Base-by-base conservation (phyloP, 2,797 vertebrate species). In the Cyprinella venusta region DNA sequence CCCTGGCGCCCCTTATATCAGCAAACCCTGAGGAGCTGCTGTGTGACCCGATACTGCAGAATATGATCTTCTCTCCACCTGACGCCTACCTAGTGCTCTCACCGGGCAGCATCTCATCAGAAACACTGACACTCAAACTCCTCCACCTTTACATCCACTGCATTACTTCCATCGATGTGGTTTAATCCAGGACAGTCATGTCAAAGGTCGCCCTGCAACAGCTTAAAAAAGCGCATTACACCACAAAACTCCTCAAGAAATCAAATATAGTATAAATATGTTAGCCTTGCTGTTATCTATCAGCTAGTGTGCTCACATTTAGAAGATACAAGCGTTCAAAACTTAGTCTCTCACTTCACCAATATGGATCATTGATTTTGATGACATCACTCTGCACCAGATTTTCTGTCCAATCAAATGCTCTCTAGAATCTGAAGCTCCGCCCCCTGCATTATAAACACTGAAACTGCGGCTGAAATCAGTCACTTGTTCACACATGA, bases 51-150 rank as follows among this genome's bases (percentile, higher is more conserved):
- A 42, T 54, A 16, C 30, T 38, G 52, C 72, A 38, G 72, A 30
- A 56, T 80, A 79, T 78, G 40, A 64, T 82, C 19, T 63, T 63
- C 59, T 63, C 59, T 16, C 67, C 48, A 75, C 85, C 68, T 54
- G 50, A 64, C 54, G 50, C 61, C 81, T 54, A 76, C 83, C 80
- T 72, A 59, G 80, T 75, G 40, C 87, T 80, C 65, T 56, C 15
- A 50, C 67, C 38, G 33, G 79, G 79, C 64, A 74, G 78, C 12
- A 36, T 76, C 65, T 38, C 68, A 30, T 74, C 71, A 54, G 71
- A 63, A 16, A 63, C 24, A 0, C 24, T 30, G 59, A 13, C 59
- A 63, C 59, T 16, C 24, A 63, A 63, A 26, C 24, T 63, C 26
- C 40, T 15, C 6, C 24, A 16, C 33, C 36, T 13, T 36, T 38